Conservation (phyloP, 2,888 invertebrate genomes). For the Sinotaia quadrata region DNA sequence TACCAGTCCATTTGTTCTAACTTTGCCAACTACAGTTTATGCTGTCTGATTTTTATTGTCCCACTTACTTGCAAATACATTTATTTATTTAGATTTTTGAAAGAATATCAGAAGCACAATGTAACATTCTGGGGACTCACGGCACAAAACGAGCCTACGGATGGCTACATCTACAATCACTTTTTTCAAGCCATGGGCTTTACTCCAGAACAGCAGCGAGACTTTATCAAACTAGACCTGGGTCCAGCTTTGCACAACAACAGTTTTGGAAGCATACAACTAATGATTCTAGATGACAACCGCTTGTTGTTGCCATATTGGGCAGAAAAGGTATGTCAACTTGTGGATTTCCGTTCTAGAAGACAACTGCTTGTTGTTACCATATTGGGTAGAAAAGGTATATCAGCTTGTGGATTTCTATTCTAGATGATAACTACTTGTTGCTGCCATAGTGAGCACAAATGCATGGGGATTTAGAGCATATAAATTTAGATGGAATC, state of each 20-base stretch:
- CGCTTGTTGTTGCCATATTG: slow-evolving; percentile 79
- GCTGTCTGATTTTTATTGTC: no score
- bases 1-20: no score
- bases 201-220: slow-evolving; percentile 77
- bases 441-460: slow-evolving; percentile 80
- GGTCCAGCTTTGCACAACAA: slow-evolving; percentile 80
- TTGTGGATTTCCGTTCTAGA: no score
- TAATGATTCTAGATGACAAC: slow-evolving; percentile 85
- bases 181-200: slow-evolving; percentile 85
- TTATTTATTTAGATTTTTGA: slow-evolving; percentile 79
- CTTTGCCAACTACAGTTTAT: no score
- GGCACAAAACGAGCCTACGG: slow-evolving; percentile 88
- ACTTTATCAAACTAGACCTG: slow-evolving; percentile 82
- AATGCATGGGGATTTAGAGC: no score
- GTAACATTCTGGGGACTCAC: slow-evolving; percentile 85
- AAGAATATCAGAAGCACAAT: slow-evolving; percentile 81
- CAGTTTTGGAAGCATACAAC: slow-evolving; percentile 77
- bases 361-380: slow-evolving; percentile 80
- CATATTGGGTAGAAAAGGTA: slow-evolving; percentile 79
- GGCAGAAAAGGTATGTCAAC: slow-evolving; percentile 78
- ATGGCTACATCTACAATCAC: slow-evolving; percentile 69
- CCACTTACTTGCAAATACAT: no score
- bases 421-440: slow-evolving; percentile 83
- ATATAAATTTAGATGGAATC: no score
- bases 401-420: no score